A percentile compares a stretch with the other conserved stretches of the same genome.
Conservation (phyloP, 2,113 vertebrate species). For the Heloderma charlesbogerti region DNA sequence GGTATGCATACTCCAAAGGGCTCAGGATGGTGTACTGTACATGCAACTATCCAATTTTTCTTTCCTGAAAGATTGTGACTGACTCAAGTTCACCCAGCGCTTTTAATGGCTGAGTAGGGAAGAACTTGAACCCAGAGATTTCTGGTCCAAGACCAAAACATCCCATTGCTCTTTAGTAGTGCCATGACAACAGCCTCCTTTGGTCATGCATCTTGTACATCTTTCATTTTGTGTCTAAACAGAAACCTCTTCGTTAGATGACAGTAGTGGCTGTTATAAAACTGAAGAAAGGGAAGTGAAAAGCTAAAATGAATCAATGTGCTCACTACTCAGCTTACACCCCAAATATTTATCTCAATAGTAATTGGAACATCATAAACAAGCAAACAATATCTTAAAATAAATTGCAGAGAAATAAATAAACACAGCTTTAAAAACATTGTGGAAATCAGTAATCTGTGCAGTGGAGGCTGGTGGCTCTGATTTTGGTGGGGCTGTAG, state of each 20-base stretch:
- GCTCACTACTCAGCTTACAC: not conserved
- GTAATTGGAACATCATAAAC: not conserved
- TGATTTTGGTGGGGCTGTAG: no score
- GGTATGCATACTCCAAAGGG: no score
- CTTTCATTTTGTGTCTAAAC: not conserved
- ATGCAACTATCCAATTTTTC: not conserved
- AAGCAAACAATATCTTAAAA: not conserved
- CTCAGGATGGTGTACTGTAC: not conserved
- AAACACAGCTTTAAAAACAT: not conserved
- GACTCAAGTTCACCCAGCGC: not conserved
- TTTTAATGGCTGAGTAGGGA: not conserved
- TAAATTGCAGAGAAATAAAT: constrained; percentile 4
- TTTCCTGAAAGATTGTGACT: not conserved
- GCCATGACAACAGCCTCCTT: not conserved
- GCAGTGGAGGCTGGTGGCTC: no score
- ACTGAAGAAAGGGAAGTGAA: not conserved
- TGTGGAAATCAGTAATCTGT: constrained; percentile 2
- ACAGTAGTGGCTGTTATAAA: not conserved
- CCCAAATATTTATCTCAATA: not conserved
- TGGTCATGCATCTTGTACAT: not conserved
- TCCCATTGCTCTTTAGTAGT: not conserved
- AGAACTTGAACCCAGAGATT: not conserved
- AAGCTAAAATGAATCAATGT: not conserved
- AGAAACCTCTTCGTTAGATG: not conserved
- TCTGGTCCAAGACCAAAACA: not conserved